Evolutionary conservation across 2,888 invertebrate genomes (phyloP).

Genomic region (Chirona hameri): DNA sequence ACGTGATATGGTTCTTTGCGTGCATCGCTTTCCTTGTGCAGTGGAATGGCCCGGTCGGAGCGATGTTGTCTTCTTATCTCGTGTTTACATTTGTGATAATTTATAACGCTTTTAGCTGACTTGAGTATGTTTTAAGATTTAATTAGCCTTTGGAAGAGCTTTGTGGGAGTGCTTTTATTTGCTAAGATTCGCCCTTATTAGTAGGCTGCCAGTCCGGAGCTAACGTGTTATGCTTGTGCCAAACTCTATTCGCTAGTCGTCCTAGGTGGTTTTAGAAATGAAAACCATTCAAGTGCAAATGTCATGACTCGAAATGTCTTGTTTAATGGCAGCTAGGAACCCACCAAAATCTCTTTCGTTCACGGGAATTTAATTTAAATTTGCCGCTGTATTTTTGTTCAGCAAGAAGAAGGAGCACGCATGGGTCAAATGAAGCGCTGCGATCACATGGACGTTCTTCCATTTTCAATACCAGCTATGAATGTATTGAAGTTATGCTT

Average conservation of each 20-base stretch:
- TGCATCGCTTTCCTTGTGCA: neutral
- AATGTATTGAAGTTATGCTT: neutral
- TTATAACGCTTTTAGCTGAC: constrained; percentile 11
- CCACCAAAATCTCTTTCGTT: neutral
- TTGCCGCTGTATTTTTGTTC: neutral
- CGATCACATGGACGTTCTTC: neutral
- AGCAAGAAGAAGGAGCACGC: neutral
- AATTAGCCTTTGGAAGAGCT: neutral
- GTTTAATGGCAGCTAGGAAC: neutral
- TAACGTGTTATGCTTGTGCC: constrained; percentile 3
- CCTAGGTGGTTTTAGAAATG: neutral
- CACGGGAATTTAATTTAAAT: neutral
- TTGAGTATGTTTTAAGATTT: neutral
- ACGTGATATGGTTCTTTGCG: neutral
- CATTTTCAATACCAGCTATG: neutral
- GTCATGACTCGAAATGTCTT: neutral
- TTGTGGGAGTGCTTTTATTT: neutral
- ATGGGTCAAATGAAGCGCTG: neutral
- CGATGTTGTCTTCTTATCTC: neutral
- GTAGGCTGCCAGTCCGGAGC: neutral
- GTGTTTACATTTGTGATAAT: constrained; percentile 26
- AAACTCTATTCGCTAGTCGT: constrained; percentile 12
- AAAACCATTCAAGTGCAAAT: neutral
- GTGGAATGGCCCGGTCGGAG: neutral
- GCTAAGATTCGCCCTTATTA: neutral